These are phyloP conservation scores for Lycocorax pyrrhopterus DNA, from an alignment of 2,113 vertebrate species.

Conservation along the genomic window DNA sequence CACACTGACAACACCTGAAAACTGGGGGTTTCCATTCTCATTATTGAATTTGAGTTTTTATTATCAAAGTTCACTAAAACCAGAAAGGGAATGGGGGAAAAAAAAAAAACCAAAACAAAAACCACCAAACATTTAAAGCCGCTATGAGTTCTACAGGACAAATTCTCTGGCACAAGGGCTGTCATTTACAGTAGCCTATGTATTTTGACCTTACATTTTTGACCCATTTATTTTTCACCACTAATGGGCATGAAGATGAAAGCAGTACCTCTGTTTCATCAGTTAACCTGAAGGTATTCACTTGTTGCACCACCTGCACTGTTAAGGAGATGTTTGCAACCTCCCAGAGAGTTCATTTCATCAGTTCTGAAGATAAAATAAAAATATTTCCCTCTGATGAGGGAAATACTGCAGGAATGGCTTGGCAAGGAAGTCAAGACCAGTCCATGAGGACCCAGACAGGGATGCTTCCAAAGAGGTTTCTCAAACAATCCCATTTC, in stretches of 20 bases:
- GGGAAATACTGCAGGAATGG: neutral
- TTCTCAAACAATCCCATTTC: neutral
- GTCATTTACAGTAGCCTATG: neutral
- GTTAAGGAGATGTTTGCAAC: conserved; percentile 14
- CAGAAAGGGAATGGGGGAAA: neutral
- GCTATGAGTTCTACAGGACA: neutral
- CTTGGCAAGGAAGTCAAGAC: neutral
- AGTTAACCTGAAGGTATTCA: conserved; percentile 22
- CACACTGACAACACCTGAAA: neutral
- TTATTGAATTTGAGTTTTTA: neutral
- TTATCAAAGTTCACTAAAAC: neutral
- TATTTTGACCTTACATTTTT: neutral
- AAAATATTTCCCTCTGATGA: too few species aligned
- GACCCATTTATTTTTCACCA: neutral
- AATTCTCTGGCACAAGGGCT: neutral
- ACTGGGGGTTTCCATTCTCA: neutral
- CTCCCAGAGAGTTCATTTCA: neutral
- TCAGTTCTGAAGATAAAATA: neutral
- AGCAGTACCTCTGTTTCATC: conserved; percentile 1
- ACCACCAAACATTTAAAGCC: neutral
- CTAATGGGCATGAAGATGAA: neutral
- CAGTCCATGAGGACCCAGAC: neutral
- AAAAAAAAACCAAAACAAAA: neutral
- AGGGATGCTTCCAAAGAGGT: neutral
- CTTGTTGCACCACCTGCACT: conserved; percentile 25